These are phyloP conservation scores for Amazona vittata DNA, from an alignment of 2,113 vertebrate species.

Conservation along the genomic window DNA sequence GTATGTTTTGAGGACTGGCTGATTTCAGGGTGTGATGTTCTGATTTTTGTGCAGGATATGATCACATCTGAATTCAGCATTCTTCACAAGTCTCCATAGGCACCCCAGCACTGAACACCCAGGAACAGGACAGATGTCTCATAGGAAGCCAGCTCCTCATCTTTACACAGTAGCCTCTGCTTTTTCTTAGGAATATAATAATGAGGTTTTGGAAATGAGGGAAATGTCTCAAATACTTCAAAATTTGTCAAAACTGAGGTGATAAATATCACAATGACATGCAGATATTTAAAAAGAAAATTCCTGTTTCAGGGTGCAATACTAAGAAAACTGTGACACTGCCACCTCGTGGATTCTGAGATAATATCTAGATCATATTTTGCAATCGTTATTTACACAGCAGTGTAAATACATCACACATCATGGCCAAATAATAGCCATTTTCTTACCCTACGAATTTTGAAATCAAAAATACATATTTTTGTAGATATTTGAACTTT, in stretches of 20 bases:
- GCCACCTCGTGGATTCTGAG: constrained; percentile 72
- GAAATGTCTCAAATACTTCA: neutral
- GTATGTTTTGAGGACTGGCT: neutral
- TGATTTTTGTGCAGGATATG: neutral
- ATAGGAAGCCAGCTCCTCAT: neutral
- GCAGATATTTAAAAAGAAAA: constrained; percentile 22
- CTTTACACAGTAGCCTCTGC: neutral
- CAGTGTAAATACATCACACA: neutral
- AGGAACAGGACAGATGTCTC: neutral
- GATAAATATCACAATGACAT: constrained; percentile 50
- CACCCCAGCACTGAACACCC: neutral
- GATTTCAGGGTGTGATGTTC: neutral
- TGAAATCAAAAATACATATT: neutral
- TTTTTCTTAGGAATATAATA: neutral
- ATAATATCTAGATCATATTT: constrained; percentile 45
- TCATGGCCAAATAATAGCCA: neutral
- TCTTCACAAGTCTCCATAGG: neutral
- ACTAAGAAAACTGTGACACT: constrained; percentile 63
- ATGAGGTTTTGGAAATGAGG: neutral
- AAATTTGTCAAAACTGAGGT: constrained; percentile 32
- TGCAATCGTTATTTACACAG: neutral
- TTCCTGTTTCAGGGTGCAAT: constrained; percentile 27
- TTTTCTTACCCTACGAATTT: neutral
- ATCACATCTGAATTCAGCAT: neutral
- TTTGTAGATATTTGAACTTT: neutral